Evolutionary conservation across 2,113 vertebrate genomes (phyloP).

Genomic region (Tursiops truncatus): DNA sequence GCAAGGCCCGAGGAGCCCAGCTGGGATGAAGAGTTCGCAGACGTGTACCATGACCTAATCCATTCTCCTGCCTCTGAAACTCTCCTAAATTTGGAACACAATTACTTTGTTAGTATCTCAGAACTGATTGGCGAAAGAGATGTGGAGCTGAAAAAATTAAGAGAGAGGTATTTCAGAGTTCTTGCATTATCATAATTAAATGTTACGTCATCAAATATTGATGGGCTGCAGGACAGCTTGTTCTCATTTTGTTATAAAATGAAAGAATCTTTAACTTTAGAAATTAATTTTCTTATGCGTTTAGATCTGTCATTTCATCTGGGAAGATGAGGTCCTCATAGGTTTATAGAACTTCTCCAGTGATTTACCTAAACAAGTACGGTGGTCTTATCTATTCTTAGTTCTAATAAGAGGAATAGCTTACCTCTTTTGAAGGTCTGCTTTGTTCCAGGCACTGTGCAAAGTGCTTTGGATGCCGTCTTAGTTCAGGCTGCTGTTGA

Average conservation of each 20-base stretch:
- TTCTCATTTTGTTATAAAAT: not conserved
- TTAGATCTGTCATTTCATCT: not conserved
- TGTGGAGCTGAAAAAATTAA: constrained; percentile 96
- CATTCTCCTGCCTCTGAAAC: constrained; percentile 98
- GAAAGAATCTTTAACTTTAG: not conserved
- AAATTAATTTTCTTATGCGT: not conserved
- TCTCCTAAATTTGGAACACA: constrained; percentile 96
- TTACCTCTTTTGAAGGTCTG: not conserved
- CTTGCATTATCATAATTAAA: not conserved
- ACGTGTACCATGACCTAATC: constrained; percentile 98
- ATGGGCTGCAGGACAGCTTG: not conserved
- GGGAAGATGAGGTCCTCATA: not conserved
- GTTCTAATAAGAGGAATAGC: not conserved
- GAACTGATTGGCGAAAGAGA: constrained; percentile 98
- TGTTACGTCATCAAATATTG: not conserved
- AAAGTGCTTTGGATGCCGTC: not conserved
- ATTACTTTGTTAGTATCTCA: constrained; percentile 98
- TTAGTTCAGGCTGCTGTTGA: not conserved
- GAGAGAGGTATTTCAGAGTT: constrained; percentile 89
- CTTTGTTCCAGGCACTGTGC: not conserved
- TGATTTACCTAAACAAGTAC: not conserved
- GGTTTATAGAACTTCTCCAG: not conserved
- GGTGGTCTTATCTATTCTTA: not conserved
- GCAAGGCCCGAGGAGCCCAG: constrained; percentile 94
- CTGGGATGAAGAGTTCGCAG: constrained; percentile 98